Evolutionary conservation across 2,888 invertebrate species (phyloP), one percentile per base, ranked within the genome.

Genomic region (Globia sparganii): DNA sequence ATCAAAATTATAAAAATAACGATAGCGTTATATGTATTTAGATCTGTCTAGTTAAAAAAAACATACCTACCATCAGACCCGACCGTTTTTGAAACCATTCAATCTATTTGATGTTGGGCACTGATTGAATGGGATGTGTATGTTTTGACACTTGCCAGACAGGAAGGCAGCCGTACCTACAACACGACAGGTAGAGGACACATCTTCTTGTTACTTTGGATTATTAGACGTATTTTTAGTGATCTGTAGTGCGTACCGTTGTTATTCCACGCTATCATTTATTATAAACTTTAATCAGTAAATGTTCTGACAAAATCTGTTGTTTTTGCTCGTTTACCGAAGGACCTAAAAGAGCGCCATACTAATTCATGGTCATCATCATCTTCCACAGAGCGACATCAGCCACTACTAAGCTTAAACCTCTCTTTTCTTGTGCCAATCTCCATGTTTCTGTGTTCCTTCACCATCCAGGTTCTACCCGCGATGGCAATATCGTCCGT

Each of bases 141-240:
- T 5, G 31, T 21, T 74, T 40, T 65, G 75, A 40, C 65, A 66
- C 31, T 61, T 77, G 61, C 56, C 21, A 31, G 66, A 49, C 59
- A 61, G 34, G 18, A 28, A 34, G 40, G 11, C 0, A 37, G 21
- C 8, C 31, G 2, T 31, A n/a, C n/a, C n/a, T n/a, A n/a, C 37
- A 25, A 31, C 31, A 13, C 25, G 28, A 37, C 18, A 61, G 21
- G 34, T 34, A 37, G 28, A 18, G 13, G 46, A 43, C 40, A 43
- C 1, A n/a, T 31, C 21, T 58, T 46, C 8, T 37, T 46, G 56
- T 25, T 37, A 11, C 18, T 64, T 62, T 8, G 21, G 46, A 69
- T n/a, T n/a, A 64, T 40, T 31, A 31, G 21, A 28, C 31, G 9
- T 31, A 31, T 31, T 59, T 59, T 59, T 58, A 28, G 58, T 8